Evolutionary conservation across 1,140 invertebrate genomes (phyloP).

Genomic region (Homarus americanus): DNA sequence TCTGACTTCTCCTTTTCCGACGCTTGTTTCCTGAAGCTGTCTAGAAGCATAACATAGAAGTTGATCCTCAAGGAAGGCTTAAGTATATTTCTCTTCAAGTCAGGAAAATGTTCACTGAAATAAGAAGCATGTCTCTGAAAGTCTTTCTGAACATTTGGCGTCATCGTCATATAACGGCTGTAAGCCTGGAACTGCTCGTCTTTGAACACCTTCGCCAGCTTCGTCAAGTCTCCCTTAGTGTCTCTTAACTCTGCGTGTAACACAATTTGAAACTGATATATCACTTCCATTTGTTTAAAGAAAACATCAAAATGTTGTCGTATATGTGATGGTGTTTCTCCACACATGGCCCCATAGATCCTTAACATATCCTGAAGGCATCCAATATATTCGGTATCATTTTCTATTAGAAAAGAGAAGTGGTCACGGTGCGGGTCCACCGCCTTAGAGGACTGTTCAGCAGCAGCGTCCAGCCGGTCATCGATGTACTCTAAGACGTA

Average conservation of each 20-base stretch:
- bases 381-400: constrained; percentile 43
- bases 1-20: background rate
- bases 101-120: constrained; percentile 47
- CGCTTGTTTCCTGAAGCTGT: constrained; percentile 39
- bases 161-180: constrained; percentile 44
- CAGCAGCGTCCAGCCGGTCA: background rate
- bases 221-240: background rate
- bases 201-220: constrained; percentile 16
- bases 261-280: constrained; percentile 33
- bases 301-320: constrained; percentile 58
- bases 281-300: constrained; percentile 35
- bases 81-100: constrained; percentile 39
- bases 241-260: constrained; percentile 5
- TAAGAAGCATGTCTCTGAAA: constrained; percentile 27
- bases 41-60: constrained; percentile 57
- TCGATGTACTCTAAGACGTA: background rate
- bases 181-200: constrained; percentile 51
- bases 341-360: constrained; percentile 32
- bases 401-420: constrained; percentile 25
- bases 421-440: background rate
- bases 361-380: constrained; percentile 18
- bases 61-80: constrained; percentile 49
- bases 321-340: constrained; percentile 36
- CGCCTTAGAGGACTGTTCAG: background rate
- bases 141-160: constrained; percentile 41